Evolutionary conservation across 2,797 vertebrate genomes (phyloP).

Genomic region (Tympanoctomys barrerae): DNA sequence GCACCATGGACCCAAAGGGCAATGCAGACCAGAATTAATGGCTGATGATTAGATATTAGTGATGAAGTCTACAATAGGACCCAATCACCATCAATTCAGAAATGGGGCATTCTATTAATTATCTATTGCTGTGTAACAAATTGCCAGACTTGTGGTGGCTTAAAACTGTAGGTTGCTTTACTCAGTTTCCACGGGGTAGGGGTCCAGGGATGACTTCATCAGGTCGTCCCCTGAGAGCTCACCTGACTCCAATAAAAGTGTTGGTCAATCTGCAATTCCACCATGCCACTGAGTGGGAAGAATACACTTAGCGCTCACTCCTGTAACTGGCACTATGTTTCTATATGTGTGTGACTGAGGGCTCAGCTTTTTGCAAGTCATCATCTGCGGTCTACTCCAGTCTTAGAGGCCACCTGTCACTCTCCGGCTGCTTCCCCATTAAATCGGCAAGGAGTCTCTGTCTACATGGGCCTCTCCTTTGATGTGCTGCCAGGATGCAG

Average conservation of each 20-base stretch:
- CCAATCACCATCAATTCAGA: slow-evolving; percentile 63
- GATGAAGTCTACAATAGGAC: background rate
- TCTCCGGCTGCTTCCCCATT: background rate
- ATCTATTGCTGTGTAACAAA: background rate
- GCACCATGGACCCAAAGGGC: slow-evolving; percentile 43
- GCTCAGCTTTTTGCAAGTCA: background rate
- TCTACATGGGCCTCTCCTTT: background rate
- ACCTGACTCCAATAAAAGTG: background rate
- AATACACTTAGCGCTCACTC: background rate
- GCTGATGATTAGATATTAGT: slow-evolving; percentile 68
- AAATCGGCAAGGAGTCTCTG: background rate
- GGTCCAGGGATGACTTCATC: background rate
- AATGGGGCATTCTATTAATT: slow-evolving; percentile 42
- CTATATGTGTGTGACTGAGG: background rate
- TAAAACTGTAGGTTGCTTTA: background rate
- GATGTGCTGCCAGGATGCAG: background rate
- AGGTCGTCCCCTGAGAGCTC: background rate
- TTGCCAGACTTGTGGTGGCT: background rate
- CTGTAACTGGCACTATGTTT: background rate
- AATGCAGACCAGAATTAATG: slow-evolving; percentile 58
- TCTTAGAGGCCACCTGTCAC: background rate
- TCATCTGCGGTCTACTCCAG: background rate
- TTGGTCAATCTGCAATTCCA: background rate
- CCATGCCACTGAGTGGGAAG: background rate
- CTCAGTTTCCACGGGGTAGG: background rate